Conservation (phyloP, 2,113 vertebrate genomes). For the Cariama cristata region DNA sequence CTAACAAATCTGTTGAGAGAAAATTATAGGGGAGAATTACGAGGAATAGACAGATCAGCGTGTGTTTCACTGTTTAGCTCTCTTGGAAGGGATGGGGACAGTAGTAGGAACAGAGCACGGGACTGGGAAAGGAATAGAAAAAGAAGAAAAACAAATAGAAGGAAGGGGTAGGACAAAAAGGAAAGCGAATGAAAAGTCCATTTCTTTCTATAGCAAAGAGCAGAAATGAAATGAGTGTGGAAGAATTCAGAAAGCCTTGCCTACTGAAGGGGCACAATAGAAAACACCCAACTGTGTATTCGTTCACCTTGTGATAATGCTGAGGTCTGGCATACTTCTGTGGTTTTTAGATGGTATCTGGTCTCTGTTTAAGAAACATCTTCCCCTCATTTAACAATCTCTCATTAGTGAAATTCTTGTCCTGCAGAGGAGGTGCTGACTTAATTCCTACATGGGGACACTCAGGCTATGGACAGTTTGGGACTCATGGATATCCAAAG, state of each 20-base stretch:
- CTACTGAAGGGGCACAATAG: neutral
- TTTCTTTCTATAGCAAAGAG: neutral
- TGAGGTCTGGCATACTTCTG: neutral
- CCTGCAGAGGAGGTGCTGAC: neutral
- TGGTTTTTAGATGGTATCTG: neutral
- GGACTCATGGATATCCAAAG: neutral
- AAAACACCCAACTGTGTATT: neutral
- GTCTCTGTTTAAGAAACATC: neutral
- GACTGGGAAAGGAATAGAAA: neutral
- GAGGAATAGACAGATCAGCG: neutral
- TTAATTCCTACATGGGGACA: neutral
- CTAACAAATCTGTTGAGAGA: neutral
- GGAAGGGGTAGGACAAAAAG: neutral
- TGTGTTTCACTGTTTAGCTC: neutral
- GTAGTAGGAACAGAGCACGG: neutral
- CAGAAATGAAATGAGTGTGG: neutral
- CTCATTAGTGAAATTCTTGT: neutral
- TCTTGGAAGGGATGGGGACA: neutral
- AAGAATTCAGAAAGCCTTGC: neutral
- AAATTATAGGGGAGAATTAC: neutral
- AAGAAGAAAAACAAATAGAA: neutral
- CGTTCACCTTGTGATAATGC: neutral
- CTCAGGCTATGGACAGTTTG: neutral
- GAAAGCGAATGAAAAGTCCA: neutral
- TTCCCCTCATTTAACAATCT: neutral